These are phyloP conservation scores for Watsonalla cultraria DNA, from an alignment of 2,888 invertebrate species.

Conservation along the genomic window DNA sequence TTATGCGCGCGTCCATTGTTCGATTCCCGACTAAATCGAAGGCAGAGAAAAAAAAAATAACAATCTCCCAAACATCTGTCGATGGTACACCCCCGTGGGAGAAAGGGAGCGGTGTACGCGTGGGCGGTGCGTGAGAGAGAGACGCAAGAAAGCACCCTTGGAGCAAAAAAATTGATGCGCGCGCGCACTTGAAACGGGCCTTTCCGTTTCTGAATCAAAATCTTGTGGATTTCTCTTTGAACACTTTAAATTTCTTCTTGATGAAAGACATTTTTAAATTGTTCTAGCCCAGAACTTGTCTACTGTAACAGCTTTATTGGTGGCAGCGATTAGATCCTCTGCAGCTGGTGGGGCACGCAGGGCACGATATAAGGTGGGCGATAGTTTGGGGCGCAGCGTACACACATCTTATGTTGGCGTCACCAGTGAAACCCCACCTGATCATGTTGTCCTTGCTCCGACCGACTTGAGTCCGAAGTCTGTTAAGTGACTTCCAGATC, in stretches of 20 bases:
- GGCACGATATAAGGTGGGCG: too few relatives aligned
- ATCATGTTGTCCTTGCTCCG: too few relatives aligned
- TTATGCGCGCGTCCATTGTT: conserved; percentile 45
- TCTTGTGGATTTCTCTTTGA: conserved; percentile 14
- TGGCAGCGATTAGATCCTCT: too few relatives aligned
- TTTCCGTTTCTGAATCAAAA: conserved; percentile 52
- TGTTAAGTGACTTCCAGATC: too few relatives aligned
- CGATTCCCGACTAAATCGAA: conserved; percentile 36
- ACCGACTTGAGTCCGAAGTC: too few relatives aligned
- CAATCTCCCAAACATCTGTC: conserved; percentile 52
- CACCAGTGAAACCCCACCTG: too few relatives aligned
- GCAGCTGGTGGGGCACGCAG: too few relatives aligned
- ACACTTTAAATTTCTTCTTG: not conserved
- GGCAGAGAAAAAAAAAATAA: conserved; percentile 31
- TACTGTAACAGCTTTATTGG: too few relatives aligned
- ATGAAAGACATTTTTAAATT: too few relatives aligned
- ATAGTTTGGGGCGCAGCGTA: too few relatives aligned
- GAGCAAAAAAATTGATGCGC: conserved; percentile 33
- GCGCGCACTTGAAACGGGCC: conserved; percentile 41
- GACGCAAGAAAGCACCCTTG: conserved; percentile 34
- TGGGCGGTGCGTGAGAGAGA: conserved; percentile 10
- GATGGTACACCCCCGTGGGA: conserved; percentile 41
- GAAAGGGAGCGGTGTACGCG: conserved; percentile 26
- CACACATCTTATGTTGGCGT: too few relatives aligned
- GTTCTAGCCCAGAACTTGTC: too few relatives aligned